Conservation (phyloP, 30 jellyfish, hydroid and myxozoan species). For the Hydractinia symbiolongicarpus region DNA sequence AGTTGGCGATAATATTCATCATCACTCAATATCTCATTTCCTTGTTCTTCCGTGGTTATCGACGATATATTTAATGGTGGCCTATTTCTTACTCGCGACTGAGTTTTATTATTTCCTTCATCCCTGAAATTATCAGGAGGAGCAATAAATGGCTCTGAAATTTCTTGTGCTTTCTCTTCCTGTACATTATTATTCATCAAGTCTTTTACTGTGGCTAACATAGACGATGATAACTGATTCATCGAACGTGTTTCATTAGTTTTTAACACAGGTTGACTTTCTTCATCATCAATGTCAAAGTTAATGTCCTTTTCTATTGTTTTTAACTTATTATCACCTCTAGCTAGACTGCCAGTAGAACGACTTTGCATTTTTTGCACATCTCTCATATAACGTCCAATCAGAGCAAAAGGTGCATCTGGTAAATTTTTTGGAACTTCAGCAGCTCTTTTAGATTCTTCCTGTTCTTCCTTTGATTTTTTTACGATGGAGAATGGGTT, state of each 20-base stretch:
- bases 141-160: not conserved
- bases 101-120: not conserved
- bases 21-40: not conserved
- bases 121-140: not conserved
- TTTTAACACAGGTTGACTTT: too few species aligned
- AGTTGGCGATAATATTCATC: not conserved
- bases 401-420: slow-evolving; percentile 26
- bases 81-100: not conserved
- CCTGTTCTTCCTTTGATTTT: slow-evolving; percentile 25
- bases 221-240: not conserved
- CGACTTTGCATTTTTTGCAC: slow-evolving; percentile 49
- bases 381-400: slow-evolving; percentile 32
- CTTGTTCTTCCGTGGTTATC: not conserved
- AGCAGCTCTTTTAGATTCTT: slow-evolving; percentile 26
- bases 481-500: slow-evolving; percentile 56
- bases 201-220: not conserved
- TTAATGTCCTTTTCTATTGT: slow-evolving; percentile 4
- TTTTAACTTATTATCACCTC: not conserved
- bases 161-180: not conserved
- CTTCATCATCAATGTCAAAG: not conserved
- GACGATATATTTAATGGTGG: slow-evolving; percentile 25
- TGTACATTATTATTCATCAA: not conserved
- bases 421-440: slow-evolving; percentile 28
- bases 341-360: slow-evolving; percentile 53
- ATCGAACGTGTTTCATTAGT: not conserved